phyloP scores from a whole-genome alignment of 2,113 vertebrate species.

The Ciconia boyciana region DNA sequence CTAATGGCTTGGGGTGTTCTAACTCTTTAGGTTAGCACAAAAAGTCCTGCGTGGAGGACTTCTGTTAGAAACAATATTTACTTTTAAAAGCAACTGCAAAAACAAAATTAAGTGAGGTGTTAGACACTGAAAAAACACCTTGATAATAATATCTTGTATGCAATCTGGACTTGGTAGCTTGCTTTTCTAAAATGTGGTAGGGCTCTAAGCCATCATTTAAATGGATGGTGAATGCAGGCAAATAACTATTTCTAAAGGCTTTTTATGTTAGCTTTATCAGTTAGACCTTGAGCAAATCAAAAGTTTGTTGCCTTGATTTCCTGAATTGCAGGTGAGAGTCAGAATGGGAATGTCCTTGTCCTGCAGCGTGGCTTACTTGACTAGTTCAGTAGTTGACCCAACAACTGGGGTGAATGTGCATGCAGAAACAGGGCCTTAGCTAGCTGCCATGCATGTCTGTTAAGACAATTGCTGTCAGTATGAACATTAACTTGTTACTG shows the following conservation, averaged over 20 bases:
- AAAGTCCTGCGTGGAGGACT: fast-evolving
- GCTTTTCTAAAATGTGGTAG: neutral
- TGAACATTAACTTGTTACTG: neutral
- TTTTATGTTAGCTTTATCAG: neutral
- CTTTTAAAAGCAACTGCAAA: no score
- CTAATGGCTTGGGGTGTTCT: neutral
- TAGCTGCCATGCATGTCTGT: neutral
- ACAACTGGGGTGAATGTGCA: neutral
- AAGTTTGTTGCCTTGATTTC: neutral
- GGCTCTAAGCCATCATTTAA: neutral
- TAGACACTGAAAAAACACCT: neutral
- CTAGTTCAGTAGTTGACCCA: neutral
- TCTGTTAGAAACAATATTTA: neutral
- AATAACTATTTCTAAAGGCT: neutral
- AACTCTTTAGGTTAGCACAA: neutral
- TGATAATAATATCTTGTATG: neutral
- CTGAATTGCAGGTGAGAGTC: neutral
- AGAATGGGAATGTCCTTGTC: neutral
- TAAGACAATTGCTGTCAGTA: neutral
- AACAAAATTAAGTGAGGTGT: neutral
- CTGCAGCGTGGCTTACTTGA: neutral
- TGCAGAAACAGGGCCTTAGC: neutral
- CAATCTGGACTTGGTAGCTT: neutral
- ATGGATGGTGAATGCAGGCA: neutral
- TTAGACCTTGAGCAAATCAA: neutral